A percentile compares a stretch with the other conserved stretches of the same genome.
These are phyloP conservation scores for Callithrix jacchus DNA, from an alignment of 2,113 vertebrate genomes.

Conservation along the genomic window DNA sequence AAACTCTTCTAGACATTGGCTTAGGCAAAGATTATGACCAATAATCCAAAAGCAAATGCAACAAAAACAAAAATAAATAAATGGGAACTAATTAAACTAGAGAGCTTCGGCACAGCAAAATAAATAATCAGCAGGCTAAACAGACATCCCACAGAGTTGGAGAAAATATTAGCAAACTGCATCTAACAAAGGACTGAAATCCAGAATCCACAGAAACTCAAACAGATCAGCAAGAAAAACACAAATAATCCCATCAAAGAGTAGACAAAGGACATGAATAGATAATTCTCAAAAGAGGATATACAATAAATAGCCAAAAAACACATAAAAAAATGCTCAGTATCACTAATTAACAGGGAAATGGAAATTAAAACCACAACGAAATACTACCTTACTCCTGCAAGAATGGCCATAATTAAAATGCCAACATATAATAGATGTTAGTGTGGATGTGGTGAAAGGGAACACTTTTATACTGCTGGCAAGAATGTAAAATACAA, in stretches of 20 bases:
- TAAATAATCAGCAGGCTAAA: neutral
- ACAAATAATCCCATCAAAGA: neutral
- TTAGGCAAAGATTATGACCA: neutral
- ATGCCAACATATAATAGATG: neutral
- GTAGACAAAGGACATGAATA: neutral
- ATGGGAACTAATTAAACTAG: neutral
- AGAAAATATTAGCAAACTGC: neutral
- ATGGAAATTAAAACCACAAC: neutral
- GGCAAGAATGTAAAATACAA: neutral
- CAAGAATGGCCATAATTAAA: neutral
- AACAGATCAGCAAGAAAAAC: neutral
- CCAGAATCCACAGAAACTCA: neutral
- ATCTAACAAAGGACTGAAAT: neutral
- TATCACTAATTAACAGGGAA: neutral
- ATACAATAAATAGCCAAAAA: neutral
- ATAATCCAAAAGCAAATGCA: neutral
- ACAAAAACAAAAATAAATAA: neutral
- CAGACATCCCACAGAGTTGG: neutral
- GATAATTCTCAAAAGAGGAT: neutral
- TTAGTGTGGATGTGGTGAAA: neutral
- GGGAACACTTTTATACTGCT: neutral
- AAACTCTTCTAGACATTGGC: neutral
- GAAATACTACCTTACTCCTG: neutral
- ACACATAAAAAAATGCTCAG: neutral
- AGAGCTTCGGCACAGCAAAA: neutral